Percentiles rank a stretch among this genome's conserved stretches.
phyloP scores from a whole-genome alignment of 2,888 invertebrate genomes.

The Halocaridina rubra region DNA sequence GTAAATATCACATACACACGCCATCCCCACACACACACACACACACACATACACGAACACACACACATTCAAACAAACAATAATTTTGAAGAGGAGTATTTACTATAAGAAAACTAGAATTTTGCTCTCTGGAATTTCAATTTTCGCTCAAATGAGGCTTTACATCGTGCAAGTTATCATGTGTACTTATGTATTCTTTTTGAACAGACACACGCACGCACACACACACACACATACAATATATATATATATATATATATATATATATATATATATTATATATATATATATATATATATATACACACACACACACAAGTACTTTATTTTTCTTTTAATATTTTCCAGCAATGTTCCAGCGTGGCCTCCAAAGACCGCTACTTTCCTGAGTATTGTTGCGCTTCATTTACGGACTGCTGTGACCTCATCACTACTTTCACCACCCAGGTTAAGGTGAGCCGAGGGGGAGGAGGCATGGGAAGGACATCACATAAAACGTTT shows the following conservation, averaged over 20 bases:
- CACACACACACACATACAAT: too few relatives aligned
- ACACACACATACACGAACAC: too few relatives aligned
- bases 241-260: background rate
- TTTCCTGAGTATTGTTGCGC: conserved; percentile 63
- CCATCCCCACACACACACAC: too few relatives aligned
- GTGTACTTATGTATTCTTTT: background rate
- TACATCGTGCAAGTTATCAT: background rate
- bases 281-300: background rate
- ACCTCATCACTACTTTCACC: conserved; percentile 57
- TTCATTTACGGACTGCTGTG: conserved; percentile 62
- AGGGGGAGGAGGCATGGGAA: background rate
- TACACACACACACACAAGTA: background rate
- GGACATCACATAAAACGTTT: too few relatives aligned
- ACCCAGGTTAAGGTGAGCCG: conserved; percentile 31
- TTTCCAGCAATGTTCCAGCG: conserved; percentile 39
- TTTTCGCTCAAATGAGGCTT: too few relatives aligned
- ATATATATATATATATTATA: background rate
- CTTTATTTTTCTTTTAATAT: too few relatives aligned
- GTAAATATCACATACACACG: too few relatives aligned
- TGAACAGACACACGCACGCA: too few relatives aligned
- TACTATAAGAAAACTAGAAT: too few relatives aligned
- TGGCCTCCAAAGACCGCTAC: conserved; percentile 41
- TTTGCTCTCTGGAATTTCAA: too few relatives aligned
- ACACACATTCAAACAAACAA: too few relatives aligned
- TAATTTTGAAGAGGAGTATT: too few relatives aligned